A percentile compares a stretch with the other conserved stretches of the same genome.
phyloP scores from a whole-genome alignment of 1,140 invertebrate species.

The Drosophila sulfurigaster region DNA sequence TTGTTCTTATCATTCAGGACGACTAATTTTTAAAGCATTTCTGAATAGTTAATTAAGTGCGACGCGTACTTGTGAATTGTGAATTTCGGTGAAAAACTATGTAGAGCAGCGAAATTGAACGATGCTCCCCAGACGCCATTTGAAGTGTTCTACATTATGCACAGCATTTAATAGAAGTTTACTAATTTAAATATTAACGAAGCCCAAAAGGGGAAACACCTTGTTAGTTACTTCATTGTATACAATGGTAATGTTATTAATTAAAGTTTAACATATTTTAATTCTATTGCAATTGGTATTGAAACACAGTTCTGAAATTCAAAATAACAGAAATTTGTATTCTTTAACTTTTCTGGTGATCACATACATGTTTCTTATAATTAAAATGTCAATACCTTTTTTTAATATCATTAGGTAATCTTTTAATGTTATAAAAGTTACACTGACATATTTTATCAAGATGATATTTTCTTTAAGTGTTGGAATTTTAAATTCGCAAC shows the following conservation, averaged over 20 bases:
- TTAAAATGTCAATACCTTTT: too few relatives aligned
- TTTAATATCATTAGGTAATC: too few relatives aligned
- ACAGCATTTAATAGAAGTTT: neutral
- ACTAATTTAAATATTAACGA: neutral
- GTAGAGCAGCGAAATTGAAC: neutral
- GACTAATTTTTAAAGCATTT: constrained; percentile 65
- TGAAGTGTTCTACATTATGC: neutral
- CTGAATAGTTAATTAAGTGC: constrained; percentile 73
- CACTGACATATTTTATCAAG: too few relatives aligned
- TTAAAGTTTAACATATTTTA: neutral
- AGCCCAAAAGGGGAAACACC: neutral
- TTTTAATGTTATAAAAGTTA: too few relatives aligned
- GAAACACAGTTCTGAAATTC: too few relatives aligned
- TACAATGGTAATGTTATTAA: neutral
- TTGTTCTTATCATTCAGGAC: constrained; percentile 40
- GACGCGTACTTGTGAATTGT: constrained; percentile 50
- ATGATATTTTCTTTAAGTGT: too few relatives aligned
- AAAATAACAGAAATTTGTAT: too few relatives aligned
- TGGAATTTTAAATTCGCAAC: too few relatives aligned
- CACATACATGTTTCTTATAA: too few relatives aligned
- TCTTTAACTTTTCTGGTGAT: too few relatives aligned
- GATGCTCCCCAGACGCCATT: neutral
- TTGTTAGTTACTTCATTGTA: neutral
- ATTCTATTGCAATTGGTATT: too few relatives aligned
- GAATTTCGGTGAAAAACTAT: neutral